Base-by-base conservation (phyloP, 2,113 vertebrate species). In the Danionella cerebrum region DNA sequence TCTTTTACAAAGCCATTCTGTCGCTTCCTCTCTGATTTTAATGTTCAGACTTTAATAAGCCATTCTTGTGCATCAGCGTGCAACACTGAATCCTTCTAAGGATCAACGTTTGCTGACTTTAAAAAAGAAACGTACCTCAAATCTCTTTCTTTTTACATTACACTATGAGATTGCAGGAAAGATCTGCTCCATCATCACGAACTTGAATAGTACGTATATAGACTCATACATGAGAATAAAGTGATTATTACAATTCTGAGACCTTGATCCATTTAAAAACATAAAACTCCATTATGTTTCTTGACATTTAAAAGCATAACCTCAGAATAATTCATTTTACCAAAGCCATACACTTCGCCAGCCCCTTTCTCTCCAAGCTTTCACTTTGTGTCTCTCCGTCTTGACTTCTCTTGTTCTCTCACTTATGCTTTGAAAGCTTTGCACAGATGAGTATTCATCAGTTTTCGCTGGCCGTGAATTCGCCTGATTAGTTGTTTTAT, bases 391-490 rank as follows among this genome's bases (percentile, higher is more conserved):
- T 27, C 51, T 67, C 52, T 25, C 29, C 29, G 8, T 48, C 41
- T 16, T 51, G 36, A 5, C 36, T 24, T 60, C 5, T 41, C 47
- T 67, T 9, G 21, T 29, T 62, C 54, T 55, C 16, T 53, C 19
- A 41, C 53, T 45, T 66, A 41, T 55, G 51, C 63, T 14, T 60
- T 79, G 77, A 74, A 69, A 31, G 7, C 11, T 38, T 13, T 73
- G 72, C 72, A 75, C 54, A 53, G 31, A 63, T 22, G 57, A 53
- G 67, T 66, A 72, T 72, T 69, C 60, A 65, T 67, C 47, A 62
- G 64, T 54, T 68, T 77, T 69, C 68, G 55, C 65, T 63, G 65
- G 68, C 55, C 33, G 50, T 63, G 71, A 72, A n/a, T n/a, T n/a
- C n/a, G n/a, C n/a, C n/a, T n/a, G n/a, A n/a, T n/a, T n/a, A n/a